Evolutionary conservation across 92 coral and sea anemone genomes (phyloP).

Genomic region (Palythoa caribaeorum): DNA sequence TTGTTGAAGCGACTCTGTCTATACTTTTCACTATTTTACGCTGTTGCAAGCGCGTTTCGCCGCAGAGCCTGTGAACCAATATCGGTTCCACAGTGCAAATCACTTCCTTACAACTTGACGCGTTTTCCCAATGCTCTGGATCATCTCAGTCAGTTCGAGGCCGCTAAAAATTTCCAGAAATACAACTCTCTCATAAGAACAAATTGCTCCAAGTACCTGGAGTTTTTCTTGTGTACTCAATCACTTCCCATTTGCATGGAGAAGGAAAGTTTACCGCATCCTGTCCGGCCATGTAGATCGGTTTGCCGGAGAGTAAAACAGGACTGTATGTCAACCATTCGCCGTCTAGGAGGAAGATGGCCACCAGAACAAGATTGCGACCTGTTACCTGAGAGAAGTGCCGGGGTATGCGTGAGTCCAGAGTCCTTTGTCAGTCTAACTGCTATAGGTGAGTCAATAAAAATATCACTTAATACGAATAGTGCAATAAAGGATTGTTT

Average conservation of each 20-base stretch:
- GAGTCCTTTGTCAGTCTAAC: conserved; percentile 61
- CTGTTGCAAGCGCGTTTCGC: background rate
- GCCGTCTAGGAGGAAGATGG: conserved; percentile 54
- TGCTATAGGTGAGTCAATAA: conserved; percentile 24
- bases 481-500: background rate
- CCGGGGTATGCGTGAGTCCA: conserved; percentile 79
- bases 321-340: conserved; percentile 74
- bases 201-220: conserved; percentile 78
- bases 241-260: conserved; percentile 82
- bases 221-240: conserved; percentile 81
- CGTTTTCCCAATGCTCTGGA: conserved; percentile 75
- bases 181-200: conserved; percentile 61
- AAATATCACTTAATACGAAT: background rate
- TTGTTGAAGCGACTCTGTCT: background rate
- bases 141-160: conserved; percentile 62
- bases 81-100: conserved; percentile 69
- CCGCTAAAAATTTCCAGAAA: conserved; percentile 27
- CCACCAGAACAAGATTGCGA: conserved; percentile 72
- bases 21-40: background rate
- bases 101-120: conserved; percentile 84
- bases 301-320: conserved; percentile 77
- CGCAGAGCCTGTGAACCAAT: conserved; percentile 71
- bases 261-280: conserved; percentile 49
- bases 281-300: conserved; percentile 81
- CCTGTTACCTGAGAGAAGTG: conserved; percentile 71